These are phyloP conservation scores for Tympanoctomys barrerae DNA, from an alignment of 2,797 vertebrate genomes.

Conservation along the genomic window DNA sequence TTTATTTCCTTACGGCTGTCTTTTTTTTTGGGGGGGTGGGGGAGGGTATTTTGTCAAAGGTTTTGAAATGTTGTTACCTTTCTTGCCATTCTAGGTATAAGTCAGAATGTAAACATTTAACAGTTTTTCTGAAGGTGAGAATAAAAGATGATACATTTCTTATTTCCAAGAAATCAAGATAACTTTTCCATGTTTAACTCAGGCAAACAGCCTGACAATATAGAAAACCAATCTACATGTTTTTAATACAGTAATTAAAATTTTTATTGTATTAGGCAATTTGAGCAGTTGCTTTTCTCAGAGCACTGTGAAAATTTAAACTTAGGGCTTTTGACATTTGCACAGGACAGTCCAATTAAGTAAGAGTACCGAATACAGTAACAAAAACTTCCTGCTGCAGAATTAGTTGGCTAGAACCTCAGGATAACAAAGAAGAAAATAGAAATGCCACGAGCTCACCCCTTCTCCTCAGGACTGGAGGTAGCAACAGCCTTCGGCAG, in stretches of 20 bases:
- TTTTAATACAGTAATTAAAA: conserved; percentile 4
- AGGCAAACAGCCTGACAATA: neutral
- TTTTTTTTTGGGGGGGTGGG: conserved; percentile 18
- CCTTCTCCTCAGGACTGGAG: neutral
- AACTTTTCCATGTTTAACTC: neutral
- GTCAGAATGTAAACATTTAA: neutral
- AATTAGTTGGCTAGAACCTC: conserved; percentile 21
- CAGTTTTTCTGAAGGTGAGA: neutral
- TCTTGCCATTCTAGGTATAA: neutral
- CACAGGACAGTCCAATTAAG: conserved; percentile 11
- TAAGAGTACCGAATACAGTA: neutral
- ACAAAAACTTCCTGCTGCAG: neutral
- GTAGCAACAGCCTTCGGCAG: conserved; percentile 55
- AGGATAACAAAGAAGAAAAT: conserved; percentile 39
- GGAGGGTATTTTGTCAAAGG: neutral
- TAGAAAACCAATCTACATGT: neutral
- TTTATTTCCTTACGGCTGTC: neutral
- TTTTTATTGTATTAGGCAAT: neutral
- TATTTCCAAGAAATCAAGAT: neutral
- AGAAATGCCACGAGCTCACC: conserved; percentile 31
- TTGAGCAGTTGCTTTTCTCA: conserved; percentile 5
- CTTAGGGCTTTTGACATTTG: neutral
- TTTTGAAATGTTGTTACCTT: conserved; percentile 4
- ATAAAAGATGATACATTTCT: neutral
- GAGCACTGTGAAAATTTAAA: neutral